Percentiles rank a stretch among this genome's conserved stretches.
Evolutionary conservation across 1,140 invertebrate genomes (phyloP).

Genomic region (Druon quercuslanigerum): DNA sequence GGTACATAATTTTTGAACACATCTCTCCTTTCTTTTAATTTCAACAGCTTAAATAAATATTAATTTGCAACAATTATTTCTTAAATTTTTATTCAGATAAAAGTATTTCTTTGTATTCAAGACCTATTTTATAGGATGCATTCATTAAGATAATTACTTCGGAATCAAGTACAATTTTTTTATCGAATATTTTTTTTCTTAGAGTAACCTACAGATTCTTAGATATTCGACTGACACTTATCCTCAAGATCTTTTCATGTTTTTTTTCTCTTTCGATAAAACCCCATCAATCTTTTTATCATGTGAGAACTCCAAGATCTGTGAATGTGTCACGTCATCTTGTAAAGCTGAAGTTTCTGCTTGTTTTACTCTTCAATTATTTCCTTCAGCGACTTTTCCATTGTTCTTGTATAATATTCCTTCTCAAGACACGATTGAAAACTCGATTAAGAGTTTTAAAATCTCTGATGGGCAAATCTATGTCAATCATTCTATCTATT

Average conservation of each 20-base stretch:
- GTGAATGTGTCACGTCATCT: constrained; percentile 26
- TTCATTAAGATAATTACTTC: too few species aligned
- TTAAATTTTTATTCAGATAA: too few species aligned
- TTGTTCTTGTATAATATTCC: constrained; percentile 12
- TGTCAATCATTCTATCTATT: background rate
- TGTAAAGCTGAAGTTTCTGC: constrained; percentile 2
- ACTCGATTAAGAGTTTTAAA: constrained; percentile 10
- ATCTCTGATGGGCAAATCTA: background rate
- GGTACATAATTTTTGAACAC: too few species aligned
- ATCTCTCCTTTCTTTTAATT: too few species aligned
- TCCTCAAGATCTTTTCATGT: background rate
- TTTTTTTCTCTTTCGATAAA: background rate
- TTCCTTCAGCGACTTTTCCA: constrained; percentile 6
- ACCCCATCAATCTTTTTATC: constrained; percentile 14
- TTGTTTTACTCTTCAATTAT: constrained; percentile 11
- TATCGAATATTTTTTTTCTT: too few species aligned
- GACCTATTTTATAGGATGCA: too few species aligned
- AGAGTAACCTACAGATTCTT: background rate
- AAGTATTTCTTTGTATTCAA: too few species aligned
- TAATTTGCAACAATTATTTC: too few species aligned
- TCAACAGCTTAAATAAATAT: too few species aligned
- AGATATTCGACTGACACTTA: background rate
- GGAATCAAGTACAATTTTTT: too few species aligned
- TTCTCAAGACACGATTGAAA: constrained; percentile 27
- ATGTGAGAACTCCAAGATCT: background rate